Evolutionary conservation across 2,113 vertebrate genomes (phyloP).

Genomic region (Hipposideros armiger): DNA sequence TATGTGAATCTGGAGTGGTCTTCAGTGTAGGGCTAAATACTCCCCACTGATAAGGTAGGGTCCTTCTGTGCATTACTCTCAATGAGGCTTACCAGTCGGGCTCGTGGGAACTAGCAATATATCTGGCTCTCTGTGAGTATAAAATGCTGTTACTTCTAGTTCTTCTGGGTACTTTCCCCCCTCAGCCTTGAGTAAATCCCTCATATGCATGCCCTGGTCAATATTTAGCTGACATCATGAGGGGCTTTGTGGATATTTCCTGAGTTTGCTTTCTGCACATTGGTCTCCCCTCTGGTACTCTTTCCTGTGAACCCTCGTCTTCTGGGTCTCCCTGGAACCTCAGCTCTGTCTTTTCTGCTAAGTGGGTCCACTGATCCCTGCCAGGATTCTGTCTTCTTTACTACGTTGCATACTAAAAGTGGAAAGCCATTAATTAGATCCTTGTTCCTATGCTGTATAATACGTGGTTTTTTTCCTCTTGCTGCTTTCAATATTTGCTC

Average conservation of each 20-base stretch:
- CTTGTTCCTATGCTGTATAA: not conserved
- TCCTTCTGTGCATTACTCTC: not conserved
- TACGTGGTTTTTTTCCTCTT: not conserved
- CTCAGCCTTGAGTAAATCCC: not conserved
- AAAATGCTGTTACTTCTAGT: not conserved
- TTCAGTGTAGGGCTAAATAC: not conserved
- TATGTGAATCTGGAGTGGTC: not conserved
- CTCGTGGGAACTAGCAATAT: not conserved
- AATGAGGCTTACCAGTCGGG: not conserved
- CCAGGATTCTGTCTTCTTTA: not conserved
- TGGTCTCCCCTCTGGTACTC: not conserved
- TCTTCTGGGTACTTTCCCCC: not conserved
- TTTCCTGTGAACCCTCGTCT: not conserved
- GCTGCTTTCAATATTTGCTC: not conserved
- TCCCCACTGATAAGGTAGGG: not conserved
- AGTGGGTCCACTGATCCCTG: not conserved
- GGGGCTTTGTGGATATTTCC: not conserved
- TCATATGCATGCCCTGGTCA: not conserved
- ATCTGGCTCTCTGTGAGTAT: not conserved
- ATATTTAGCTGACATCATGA: not conserved
- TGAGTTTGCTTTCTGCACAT: not conserved
- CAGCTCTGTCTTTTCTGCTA: not conserved
- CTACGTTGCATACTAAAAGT: not conserved
- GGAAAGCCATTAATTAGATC: not conserved
- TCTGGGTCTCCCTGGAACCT: not conserved